Conservation (phyloP, 1,140 invertebrate genomes). For the Leptinotarsa lineolata region DNA sequence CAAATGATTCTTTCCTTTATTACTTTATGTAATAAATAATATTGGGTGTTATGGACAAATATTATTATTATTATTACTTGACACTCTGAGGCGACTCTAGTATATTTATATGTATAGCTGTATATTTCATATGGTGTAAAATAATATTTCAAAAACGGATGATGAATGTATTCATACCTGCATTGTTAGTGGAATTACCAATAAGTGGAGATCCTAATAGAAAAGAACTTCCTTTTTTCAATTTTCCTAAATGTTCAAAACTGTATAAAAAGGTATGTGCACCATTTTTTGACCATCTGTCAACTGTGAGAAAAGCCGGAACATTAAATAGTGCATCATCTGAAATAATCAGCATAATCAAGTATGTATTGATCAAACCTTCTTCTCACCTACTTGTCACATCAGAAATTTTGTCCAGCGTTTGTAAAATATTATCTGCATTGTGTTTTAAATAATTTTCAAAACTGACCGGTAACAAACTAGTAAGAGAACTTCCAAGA, state of each 20-base stretch:
- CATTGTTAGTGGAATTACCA: slow-evolving; percentile 39
- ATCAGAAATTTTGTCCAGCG: slow-evolving; percentile 58
- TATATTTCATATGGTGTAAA: too few species aligned
- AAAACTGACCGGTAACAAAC: slow-evolving; percentile 42
- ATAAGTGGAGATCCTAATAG: slow-evolving; percentile 64
- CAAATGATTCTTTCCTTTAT: too few species aligned
- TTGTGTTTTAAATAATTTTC: slow-evolving; percentile 47
- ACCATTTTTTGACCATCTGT: slow-evolving; percentile 65
- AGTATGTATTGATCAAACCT: background rate
- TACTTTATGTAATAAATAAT: too few species aligned
- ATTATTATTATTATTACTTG: too few species aligned
- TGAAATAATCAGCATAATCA: slow-evolving; percentile 40
- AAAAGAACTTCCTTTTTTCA: slow-evolving; percentile 65
- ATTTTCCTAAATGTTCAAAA: slow-evolving; percentile 70
- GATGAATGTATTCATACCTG: background rate
- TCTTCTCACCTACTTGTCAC: slow-evolving; percentile 50
- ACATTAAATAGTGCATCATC: slow-evolving; percentile 74
- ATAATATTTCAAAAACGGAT: too few species aligned
- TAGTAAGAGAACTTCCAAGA: slow-evolving; percentile 11
- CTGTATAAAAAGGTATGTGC: slow-evolving; percentile 70
- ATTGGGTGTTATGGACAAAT: too few species aligned
- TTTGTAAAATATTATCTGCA: slow-evolving; percentile 52
- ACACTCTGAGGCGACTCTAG: too few species aligned
- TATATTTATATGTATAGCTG: too few species aligned
- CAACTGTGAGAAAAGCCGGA: slow-evolving; percentile 70